Evolutionary conservation across 2,113 vertebrate genomes (phyloP).

Genomic region (Chaetodon trifascialis): DNA sequence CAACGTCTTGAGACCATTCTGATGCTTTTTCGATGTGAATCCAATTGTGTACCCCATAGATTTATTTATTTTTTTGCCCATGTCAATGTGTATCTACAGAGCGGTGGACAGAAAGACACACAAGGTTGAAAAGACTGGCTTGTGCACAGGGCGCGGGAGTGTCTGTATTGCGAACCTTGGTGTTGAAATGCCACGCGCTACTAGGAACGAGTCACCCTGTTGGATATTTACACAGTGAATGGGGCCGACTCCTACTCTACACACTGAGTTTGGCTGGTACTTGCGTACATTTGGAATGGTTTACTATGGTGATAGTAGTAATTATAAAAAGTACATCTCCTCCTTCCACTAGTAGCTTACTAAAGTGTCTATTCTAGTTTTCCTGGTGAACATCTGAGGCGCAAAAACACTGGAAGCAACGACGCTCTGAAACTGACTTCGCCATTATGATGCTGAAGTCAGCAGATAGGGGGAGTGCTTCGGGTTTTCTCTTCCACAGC

Average conservation of each 20-base stretch:
- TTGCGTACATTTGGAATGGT: slow-evolving; percentile 67
- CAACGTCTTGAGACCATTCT: background rate
- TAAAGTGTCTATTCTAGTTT: slow-evolving; percentile 61
- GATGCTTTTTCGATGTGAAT: background rate
- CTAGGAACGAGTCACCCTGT: slow-evolving; percentile 28
- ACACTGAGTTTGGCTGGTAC: slow-evolving; percentile 75
- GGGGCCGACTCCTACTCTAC: slow-evolving; percentile 63
- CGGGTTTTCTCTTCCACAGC: background rate
- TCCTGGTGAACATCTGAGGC: slow-evolving; percentile 53
- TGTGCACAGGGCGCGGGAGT: slow-evolving; percentile 51
- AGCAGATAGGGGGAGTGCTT: background rate
- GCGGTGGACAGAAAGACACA: slow-evolving; percentile 61
- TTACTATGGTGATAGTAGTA: slow-evolving; percentile 54
- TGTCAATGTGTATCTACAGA: slow-evolving; percentile 51
- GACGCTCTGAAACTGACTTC: background rate
- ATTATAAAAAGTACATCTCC: slow-evolving; percentile 63
- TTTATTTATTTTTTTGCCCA: background rate
- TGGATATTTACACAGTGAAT: slow-evolving; percentile 75
- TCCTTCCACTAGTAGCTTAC: slow-evolving; percentile 42
- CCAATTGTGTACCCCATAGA: background rate
- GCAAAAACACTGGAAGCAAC: slow-evolving; percentile 70
- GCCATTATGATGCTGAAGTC: background rate
- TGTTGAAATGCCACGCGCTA: slow-evolving; percentile 18
- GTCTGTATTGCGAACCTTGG: slow-evolving; percentile 41
- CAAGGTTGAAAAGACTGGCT: slow-evolving; percentile 51